Evolutionary conservation across 2,113 vertebrate genomes (phyloP), one percentile per base, ranked within the genome.

Genomic region (Aptenodytes patagonicus): DNA sequence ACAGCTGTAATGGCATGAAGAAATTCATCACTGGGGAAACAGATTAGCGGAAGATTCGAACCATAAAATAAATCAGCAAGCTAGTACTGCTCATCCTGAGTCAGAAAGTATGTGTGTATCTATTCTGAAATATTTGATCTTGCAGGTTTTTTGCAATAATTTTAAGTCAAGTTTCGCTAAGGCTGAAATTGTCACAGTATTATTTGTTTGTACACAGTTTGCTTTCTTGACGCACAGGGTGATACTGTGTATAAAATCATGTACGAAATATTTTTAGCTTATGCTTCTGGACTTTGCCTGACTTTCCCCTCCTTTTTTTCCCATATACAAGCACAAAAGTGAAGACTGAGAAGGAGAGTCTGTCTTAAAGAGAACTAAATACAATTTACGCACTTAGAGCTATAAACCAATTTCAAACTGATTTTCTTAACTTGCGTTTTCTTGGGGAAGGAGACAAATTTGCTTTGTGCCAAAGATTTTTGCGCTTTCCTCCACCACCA

Each of bases 1-100:
- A 84, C 90, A 95, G 78, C 91, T 95, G 87, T 96, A 93, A 79
- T 6, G 21, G 57, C 32, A 76, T 26, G 75, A 82, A 79, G 78
- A 85, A 72, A 91, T 94, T 87, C 3, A 91, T 87, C 75, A 26
- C 62, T 47, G 49, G 44, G 51, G 69, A 91, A 92, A 83, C 76
- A 83, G 91, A 49, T 54, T 40, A 77, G 84, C 62, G 34, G 83
- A 70, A 83, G 42, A 55, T 62, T 75, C 87, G 75, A 87, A 89
- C 32, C 18, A 16, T 69, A 51, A 79, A 78, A 66, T 84, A 91
- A 82, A 82, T 54, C 89, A 87, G 31, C 69, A 38, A 46, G 55
- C 87, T 71, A 58, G 64, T 40, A n/a, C 25, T 83, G 68, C 68
- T 81, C 31, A 57, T 46, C 60, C 11, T 73, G 64, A 49, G 55